A percentile compares a stretch with the other conserved stretches of the same genome.
These are phyloP conservation scores for Chlamydotis undulata DNA, from an alignment of 2,113 vertebrate genomes.

Conservation along the genomic window DNA sequence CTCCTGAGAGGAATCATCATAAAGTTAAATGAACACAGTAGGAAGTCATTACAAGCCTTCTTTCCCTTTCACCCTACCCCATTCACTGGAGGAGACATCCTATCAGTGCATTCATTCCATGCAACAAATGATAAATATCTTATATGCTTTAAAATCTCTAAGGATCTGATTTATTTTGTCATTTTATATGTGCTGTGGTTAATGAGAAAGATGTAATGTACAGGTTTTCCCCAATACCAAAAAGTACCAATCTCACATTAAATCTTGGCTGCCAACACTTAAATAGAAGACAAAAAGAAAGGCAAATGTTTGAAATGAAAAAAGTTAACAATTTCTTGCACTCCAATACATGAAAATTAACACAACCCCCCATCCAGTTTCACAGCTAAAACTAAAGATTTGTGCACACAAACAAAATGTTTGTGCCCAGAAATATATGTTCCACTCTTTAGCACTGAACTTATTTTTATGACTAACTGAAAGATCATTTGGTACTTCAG, in stretches of 20 bases:
- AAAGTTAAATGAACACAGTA: slow-evolving; percentile 66
- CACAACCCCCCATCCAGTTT: background rate
- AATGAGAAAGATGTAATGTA: background rate
- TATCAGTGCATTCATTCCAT: background rate
- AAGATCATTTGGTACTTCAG: background rate
- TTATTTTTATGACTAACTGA: slow-evolving; percentile 18
- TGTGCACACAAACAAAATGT: background rate
- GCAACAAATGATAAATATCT: background rate
- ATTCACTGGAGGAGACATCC: background rate
- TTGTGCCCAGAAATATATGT: background rate
- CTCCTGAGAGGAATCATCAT: slow-evolving; percentile 58
- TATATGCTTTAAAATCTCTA: background rate
- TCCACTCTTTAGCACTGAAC: background rate
- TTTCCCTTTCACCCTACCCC: background rate
- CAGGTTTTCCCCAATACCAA: background rate
- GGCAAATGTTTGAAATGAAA: background rate
- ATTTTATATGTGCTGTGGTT: background rate
- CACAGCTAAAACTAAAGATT: background rate
- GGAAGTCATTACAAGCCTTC: slow-evolving; percentile 49
- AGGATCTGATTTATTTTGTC: background rate
- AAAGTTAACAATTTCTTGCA: background rate
- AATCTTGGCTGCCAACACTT: background rate
- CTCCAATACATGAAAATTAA: background rate
- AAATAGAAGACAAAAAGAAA: background rate
- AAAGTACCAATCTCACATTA: background rate